Evolutionary conservation across 2,888 invertebrate species (phyloP).

Genomic region (Alcis repandata): DNA sequence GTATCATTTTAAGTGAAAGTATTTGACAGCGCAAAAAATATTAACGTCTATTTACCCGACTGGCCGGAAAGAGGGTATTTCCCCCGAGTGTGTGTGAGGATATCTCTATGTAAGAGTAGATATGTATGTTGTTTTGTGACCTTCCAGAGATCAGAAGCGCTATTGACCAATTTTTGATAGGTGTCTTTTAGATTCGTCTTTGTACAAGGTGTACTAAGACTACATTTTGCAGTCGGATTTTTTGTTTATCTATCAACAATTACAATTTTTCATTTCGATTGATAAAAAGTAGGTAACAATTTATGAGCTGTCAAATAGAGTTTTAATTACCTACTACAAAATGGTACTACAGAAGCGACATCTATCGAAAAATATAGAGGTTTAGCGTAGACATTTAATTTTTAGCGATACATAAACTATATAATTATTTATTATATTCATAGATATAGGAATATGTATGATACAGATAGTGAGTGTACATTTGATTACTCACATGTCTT

Average conservation of each 20-base stretch:
- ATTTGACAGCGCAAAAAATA: conserved; percentile 1
- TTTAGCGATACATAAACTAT: conserved; percentile 33
- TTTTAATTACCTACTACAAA: neutral
- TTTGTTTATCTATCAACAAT: too few relatives aligned
- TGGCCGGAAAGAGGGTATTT: too few relatives aligned
- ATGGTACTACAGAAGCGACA: neutral
- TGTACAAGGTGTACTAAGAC: too few relatives aligned
- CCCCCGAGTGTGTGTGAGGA: too few relatives aligned
- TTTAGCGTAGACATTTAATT: neutral
- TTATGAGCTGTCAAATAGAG: neutral
- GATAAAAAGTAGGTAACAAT: neutral
- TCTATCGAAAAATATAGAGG: too few relatives aligned
- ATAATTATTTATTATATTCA: conserved; percentile 17
- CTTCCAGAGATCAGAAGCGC: too few relatives aligned
- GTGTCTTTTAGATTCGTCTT: too few relatives aligned
- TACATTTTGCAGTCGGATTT: too few relatives aligned
- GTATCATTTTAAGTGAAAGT: neutral
- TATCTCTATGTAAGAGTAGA: too few relatives aligned
- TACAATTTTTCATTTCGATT: neutral
- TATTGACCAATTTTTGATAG: too few relatives aligned
- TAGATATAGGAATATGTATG: conserved; percentile 32
- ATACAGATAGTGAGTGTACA: conserved; percentile 24
- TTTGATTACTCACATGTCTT: conserved; percentile 28
- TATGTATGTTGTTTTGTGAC: too few relatives aligned
- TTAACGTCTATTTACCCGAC: too few relatives aligned